A percentile compares a stretch with the other conserved stretches of the same genome.
These are phyloP conservation scores for Adelognathus sp. DNA, from an alignment of 2,888 invertebrate species.

Conservation along the genomic window DNA sequence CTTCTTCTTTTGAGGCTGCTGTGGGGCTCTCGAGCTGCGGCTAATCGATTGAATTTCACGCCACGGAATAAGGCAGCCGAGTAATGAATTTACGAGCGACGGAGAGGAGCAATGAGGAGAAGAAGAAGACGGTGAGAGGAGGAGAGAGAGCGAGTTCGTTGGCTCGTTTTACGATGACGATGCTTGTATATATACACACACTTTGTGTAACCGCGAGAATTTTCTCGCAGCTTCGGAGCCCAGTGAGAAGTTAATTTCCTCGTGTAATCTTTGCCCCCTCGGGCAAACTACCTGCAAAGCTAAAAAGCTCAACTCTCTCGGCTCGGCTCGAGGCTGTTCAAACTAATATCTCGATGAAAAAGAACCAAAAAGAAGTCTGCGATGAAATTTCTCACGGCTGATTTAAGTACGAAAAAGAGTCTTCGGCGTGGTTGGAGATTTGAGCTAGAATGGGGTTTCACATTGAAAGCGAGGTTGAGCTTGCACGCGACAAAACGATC, in stretches of 20 bases:
- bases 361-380: background rate
- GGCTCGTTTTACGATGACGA: conserved; percentile 4
- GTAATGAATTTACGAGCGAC: conserved; percentile 11
- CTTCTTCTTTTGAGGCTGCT: background rate
- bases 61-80: conserved; percentile 30
- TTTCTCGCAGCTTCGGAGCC: background rate
- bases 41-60: conserved; percentile 45
- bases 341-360: background rate
- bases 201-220: conserved; percentile 30
- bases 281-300: background rate
- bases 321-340: background rate
- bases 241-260: conserved; percentile 14
- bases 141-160: background rate
- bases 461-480: background rate
- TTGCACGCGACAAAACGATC: conserved; percentile 73
- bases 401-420: background rate
- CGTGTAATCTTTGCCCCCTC: conserved; percentile 6
- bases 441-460: background rate
- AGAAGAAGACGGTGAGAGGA: background rate
- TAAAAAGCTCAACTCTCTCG: conserved; percentile 4
- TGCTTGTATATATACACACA: background rate
- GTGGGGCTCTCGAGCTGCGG: background rate
- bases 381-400: background rate
- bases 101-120: conserved; percentile 1
- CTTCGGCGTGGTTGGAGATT: background rate